These are phyloP conservation scores for Tuberolachnus salignus DNA, from an alignment of 2,888 invertebrate species.

Conservation along the genomic window DNA sequence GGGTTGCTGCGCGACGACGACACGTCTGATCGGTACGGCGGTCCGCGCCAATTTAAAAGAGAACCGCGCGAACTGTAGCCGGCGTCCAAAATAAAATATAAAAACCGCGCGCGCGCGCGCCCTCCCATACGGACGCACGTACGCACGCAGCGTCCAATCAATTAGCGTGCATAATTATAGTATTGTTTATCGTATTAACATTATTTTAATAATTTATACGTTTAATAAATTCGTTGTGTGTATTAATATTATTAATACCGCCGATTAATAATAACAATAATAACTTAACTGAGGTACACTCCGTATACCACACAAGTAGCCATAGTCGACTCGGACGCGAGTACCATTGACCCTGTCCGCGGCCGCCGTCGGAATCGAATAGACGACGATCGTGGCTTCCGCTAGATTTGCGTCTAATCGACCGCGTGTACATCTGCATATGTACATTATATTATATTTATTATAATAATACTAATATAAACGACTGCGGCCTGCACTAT, in stretches of 20 bases:
- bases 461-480: no score
- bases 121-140: background rate
- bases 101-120: background rate
- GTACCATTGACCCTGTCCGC: constrained; percentile 21
- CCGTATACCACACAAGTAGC: constrained; percentile 25
- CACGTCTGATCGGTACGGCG: constrained; percentile 36
- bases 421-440: background rate
- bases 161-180: constrained; percentile 5
- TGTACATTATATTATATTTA: no score
- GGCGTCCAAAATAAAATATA: background rate
- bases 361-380: constrained; percentile 9
- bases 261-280: no score
- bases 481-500: no score
- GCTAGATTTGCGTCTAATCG: constrained; percentile 24
- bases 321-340: background rate
- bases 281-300: no score
- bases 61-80: background rate
- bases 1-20: background rate
- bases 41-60: constrained; percentile 28
- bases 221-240: no score
- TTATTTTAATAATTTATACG: no score
- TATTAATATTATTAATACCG: no score
- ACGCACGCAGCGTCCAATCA: background rate
- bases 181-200: background rate
- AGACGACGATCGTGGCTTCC: constrained; percentile 9